Evolutionary conservation across 2,113 vertebrate genomes (phyloP).

Genomic region (Seriola quinqueradiata): DNA sequence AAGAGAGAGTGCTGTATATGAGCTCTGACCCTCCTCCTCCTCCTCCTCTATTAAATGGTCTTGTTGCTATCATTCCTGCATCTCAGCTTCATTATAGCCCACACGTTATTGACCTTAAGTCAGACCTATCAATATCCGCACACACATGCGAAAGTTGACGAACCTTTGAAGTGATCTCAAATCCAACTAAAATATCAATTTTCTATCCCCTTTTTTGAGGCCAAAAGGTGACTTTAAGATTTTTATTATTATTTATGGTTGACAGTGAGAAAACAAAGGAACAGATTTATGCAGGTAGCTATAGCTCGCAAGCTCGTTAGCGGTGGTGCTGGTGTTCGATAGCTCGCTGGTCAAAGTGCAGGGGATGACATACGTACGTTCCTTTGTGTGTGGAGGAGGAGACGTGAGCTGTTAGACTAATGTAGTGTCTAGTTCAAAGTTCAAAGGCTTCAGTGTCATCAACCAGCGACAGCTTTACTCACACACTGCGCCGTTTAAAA

Average conservation of each 20-base stretch:
- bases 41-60: slow-evolving; percentile 51
- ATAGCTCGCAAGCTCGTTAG: not conserved
- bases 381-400: too few species aligned
- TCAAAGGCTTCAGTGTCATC: too few species aligned
- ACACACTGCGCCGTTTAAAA: too few species aligned
- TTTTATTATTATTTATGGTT: too few species aligned
- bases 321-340: not conserved
- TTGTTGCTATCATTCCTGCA: slow-evolving; percentile 56
- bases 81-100: slow-evolving; percentile 66
- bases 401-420: too few species aligned
- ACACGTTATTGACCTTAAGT: slow-evolving; percentile 64
- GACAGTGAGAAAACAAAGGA: not conserved
- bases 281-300: not conserved
- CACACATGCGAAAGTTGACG: slow-evolving; percentile 24
- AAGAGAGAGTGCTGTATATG: slow-evolving; percentile 46
- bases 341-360: too few species aligned
- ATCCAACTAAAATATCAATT: too few species aligned
- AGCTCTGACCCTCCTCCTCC: slow-evolving; percentile 47
- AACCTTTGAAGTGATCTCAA: slow-evolving; percentile 16
- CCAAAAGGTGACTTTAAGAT: not conserved
- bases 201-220: too few species aligned
- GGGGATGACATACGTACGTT: too few species aligned
- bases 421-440: too few species aligned
- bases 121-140: slow-evolving; percentile 52
- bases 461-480: too few species aligned